Evolutionary conservation across 2,113 vertebrate genomes (phyloP).

Genomic region (Python bivittatus): DNA sequence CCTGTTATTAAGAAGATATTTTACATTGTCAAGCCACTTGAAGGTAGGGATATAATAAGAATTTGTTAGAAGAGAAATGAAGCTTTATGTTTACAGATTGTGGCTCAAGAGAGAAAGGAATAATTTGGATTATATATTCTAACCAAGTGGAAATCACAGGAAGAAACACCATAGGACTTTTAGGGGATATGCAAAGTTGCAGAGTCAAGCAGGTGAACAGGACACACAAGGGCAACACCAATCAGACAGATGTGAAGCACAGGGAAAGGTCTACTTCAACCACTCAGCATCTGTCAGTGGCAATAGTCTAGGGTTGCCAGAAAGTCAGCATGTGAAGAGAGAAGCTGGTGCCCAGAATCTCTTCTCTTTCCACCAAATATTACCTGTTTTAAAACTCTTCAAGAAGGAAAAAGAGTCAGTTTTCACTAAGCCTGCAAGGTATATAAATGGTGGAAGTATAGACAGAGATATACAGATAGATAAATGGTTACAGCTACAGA

Average conservation of each 20-base stretch:
- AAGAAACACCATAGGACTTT: not conserved
- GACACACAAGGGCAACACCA: not conserved
- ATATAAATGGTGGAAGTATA: not conserved
- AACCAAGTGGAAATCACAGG: not conserved
- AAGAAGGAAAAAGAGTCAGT: conserved; percentile 14
- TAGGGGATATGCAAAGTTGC: not conserved
- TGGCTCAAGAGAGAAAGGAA: not conserved
- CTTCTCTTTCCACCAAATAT: not conserved
- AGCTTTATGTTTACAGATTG: conserved; percentile 3
- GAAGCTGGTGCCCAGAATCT: not conserved
- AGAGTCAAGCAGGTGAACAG: not conserved
- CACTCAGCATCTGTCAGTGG: conserved; percentile 5
- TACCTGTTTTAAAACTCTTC: not conserved
- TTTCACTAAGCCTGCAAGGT: not conserved
- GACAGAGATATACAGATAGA: not conserved
- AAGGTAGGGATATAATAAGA: not conserved
- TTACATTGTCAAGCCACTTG: not conserved
- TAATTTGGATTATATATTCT: not conserved
- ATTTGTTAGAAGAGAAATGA: not conserved
- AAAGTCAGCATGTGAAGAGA: not conserved
- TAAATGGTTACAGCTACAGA: not conserved
- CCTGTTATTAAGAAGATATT: not conserved
- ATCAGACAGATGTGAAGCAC: conserved; percentile 3
- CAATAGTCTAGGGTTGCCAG: not conserved
- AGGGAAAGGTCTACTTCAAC: conserved; percentile 16